phyloP scores from a whole-genome alignment of 2,113 vertebrate genomes.

The Vidua chalybeata region DNA sequence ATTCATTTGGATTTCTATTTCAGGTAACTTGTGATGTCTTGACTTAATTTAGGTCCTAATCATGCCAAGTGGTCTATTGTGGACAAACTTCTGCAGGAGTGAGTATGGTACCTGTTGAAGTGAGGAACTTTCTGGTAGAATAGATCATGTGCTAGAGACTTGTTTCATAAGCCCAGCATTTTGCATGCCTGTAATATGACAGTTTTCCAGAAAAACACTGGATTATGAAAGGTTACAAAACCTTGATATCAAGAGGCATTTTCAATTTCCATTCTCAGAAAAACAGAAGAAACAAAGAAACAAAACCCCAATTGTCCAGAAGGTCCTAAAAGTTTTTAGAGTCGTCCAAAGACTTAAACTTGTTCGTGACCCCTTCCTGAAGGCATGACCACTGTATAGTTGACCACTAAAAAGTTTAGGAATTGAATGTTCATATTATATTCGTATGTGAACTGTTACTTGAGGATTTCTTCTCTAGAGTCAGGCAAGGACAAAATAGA shows the following conservation, averaged over 20 bases:
- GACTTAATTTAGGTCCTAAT: not conserved
- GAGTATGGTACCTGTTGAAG: not conserved
- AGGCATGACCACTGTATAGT: conserved; percentile 3
- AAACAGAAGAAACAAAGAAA: not conserved
- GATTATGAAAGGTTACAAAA: not conserved
- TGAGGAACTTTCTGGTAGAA: not conserved
- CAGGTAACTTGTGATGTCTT: not conserved
- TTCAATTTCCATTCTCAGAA: not conserved
- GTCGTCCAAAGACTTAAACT: not conserved
- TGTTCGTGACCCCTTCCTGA: not conserved
- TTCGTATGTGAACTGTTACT: conserved; percentile 36
- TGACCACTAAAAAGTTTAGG: conserved; percentile 33
- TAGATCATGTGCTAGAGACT: not conserved
- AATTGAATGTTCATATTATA: not conserved
- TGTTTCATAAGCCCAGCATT: not conserved
- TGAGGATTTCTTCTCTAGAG: not conserved
- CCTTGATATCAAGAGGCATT: not conserved
- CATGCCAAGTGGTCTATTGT: not conserved
- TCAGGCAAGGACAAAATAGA: conserved; percentile 38
- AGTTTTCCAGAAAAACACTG: not conserved
- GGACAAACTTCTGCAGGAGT: not conserved
- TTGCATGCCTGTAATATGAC: not conserved
- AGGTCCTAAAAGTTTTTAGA: not conserved
- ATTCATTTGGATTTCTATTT: conserved; percentile 42
- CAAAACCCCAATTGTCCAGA: accelerated